Base-by-base conservation (phyloP, 2,888 invertebrate species). In the Andrena haemorrhoa region DNA sequence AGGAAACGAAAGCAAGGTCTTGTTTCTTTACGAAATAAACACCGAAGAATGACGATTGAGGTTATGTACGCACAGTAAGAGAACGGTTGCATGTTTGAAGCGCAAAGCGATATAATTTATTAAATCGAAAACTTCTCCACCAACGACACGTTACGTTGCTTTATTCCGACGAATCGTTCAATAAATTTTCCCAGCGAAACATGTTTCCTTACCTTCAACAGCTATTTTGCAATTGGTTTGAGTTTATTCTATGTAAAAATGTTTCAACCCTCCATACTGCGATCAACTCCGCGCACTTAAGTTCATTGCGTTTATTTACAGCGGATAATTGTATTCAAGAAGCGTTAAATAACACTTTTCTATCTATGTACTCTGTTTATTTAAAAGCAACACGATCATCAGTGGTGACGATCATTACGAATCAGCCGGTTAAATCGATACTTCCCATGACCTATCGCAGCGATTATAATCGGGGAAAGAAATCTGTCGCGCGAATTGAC, bases 21-120 rank as follows among this genome's bases (percentile, higher is more conserved):
- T 47, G 10, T 60, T 73, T 63, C 61, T 47, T n/a, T 60, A 10
- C 10, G 20, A 68, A 33, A 41, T 41, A 41, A 31, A 53, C 29
- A 29, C 12, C 20, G 49, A 66, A 51, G 35, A 29, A 63, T 23
- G 49, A 35, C 16, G 68, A 12, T 29, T 61, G 35, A 63, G 78
- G 75, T 78, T 75, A 78, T 33, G 33, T 63, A 7, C 10, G 10
- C 10, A 78, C 60, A 29, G 20, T 47, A 31, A n/a, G 16, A 58
- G 66, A 8, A n/a, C 58, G 0, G 12, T 75, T 58, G 51, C 33
- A 16, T 2, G 53, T 68, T 29, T 47, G 5, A 41, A 60, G 51
- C 41, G 20, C 51, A 65, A 35, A 23, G 60, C 2, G 53, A 29
- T 47, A 26, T 7, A 63, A 56, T 63, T 63, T 61, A 56, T 49